Evolutionary conservation across 2,797 vertebrate genomes (phyloP).

Genomic region (Alectoris magna): DNA sequence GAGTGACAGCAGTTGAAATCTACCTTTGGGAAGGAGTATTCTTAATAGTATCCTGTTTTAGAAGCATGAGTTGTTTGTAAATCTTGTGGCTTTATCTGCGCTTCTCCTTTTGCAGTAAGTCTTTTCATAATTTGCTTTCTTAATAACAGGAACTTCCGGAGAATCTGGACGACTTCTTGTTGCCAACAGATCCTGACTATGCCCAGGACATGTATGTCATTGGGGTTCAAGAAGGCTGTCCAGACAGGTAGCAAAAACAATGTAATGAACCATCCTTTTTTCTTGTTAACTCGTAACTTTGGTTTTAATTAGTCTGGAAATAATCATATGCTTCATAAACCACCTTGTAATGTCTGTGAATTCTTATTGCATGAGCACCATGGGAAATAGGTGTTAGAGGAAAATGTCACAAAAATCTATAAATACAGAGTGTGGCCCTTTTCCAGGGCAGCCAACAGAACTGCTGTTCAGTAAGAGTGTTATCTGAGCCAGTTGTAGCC

Average conservation of each 20-base stretch:
- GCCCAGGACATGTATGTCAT: slow-evolving; percentile 95
- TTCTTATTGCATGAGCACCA: not conserved
- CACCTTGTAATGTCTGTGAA: not conserved
- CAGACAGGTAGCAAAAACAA: slow-evolving; percentile 88
- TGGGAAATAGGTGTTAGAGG: not conserved
- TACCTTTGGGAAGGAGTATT: not conserved
- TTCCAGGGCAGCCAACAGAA: not conserved
- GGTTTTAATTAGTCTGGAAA: not conserved
- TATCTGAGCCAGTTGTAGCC: not conserved
- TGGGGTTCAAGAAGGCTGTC: slow-evolving; percentile 96
- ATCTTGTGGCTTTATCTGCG: not conserved
- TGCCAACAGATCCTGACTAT: slow-evolving; percentile 92
- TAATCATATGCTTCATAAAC: not conserved
- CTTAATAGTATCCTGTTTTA: not conserved
- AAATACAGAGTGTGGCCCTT: not conserved
- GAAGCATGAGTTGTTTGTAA: not conserved
- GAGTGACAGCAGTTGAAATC: not conserved
- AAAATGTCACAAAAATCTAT: not conserved
- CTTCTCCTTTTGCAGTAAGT: not conserved
- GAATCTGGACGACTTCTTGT: slow-evolving; percentile 92
- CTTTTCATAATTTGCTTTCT: not conserved
- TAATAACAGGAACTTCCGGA: slow-evolving; percentile 86
- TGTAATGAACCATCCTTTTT: slow-evolving; percentile 25
- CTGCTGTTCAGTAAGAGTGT: not conserved
- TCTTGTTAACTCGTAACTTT: not conserved